These are phyloP conservation scores for Macroramphosus scolopax DNA, from an alignment of 2,797 vertebrate species.

Conservation along the genomic window DNA sequence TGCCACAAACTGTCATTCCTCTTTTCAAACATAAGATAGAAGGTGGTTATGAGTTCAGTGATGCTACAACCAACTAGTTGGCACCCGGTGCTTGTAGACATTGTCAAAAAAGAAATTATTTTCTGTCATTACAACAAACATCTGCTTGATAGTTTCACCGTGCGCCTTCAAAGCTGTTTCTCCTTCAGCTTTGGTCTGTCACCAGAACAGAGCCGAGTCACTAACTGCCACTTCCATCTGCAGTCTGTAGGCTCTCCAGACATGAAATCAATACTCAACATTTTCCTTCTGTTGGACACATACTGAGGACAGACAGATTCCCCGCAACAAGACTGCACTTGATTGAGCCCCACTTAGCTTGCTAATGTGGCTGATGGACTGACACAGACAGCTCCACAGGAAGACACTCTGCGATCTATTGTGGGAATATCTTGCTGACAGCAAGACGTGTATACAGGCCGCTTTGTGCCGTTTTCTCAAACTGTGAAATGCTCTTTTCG, in stretches of 20 bases:
- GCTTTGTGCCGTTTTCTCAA: constrained; percentile 22
- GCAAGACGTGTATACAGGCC: constrained; percentile 20
- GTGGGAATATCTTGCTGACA: constrained; percentile 42
- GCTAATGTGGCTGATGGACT: constrained; percentile 72
- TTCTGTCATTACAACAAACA: constrained; percentile 55
- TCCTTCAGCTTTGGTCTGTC: constrained; percentile 49
- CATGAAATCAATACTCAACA: constrained; percentile 78
- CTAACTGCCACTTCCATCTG: constrained; percentile 72
- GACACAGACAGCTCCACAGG: constrained; percentile 53
- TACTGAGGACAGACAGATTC: constrained; percentile 62
- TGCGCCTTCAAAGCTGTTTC: constrained; percentile 42
- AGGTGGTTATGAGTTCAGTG: constrained; percentile 39
- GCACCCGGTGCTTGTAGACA: no score
- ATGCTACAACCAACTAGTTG: no score
- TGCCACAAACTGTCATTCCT: constrained; percentile 54
- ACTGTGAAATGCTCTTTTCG: constrained; percentile 31
- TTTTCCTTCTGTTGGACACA: constrained; percentile 77
- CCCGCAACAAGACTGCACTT: constrained; percentile 62
- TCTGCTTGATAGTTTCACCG: constrained; percentile 34
- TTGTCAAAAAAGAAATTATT: no score
- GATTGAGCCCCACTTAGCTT: constrained; percentile 72
- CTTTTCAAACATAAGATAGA: constrained; percentile 42
- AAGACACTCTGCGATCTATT: constrained; percentile 49
- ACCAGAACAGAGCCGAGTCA: constrained; percentile 60
- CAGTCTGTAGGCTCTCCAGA: constrained; percentile 62